A percentile compares a stretch with the other conserved stretches of the same genome.
phyloP scores from a whole-genome alignment of 2,888 invertebrate species.

The Dolichopus griseipennis region DNA sequence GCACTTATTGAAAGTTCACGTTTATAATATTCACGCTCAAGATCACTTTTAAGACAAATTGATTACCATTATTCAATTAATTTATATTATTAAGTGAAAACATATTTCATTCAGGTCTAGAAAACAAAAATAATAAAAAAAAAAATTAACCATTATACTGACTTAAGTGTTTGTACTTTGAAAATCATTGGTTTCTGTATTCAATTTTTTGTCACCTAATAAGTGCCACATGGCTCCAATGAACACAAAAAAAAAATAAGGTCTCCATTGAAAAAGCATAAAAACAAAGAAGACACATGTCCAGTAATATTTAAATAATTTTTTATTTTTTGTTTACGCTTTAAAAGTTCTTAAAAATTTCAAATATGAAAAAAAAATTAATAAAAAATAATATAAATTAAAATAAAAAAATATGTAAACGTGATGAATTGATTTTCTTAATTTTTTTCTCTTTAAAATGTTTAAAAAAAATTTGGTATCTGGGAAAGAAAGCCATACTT shows the following conservation, averaged over 20 bases:
- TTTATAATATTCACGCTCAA: no score
- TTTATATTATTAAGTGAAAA: background rate
- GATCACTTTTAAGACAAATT: no score
- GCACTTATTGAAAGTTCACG: no score
- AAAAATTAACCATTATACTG: background rate
- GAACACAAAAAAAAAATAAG: background rate
- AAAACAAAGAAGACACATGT: background rate
- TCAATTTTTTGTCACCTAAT: background rate
- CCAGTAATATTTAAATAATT: background rate
- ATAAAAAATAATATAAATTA: background rate
- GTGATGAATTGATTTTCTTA: background rate
- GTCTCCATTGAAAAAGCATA: no score
- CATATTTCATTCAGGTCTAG: background rate
- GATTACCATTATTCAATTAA: background rate
- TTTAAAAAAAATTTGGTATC: no score
- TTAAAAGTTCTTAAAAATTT: background rate
- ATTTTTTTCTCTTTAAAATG: no score
- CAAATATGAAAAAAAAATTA: background rate
- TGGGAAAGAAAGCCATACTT: no score
- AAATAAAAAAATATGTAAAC: background rate
- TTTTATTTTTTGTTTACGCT: background rate
- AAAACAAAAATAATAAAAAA: background rate
- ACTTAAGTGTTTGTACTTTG: background rate
- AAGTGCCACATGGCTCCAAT: background rate
- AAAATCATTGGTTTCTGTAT: background rate